Evolutionary conservation across 1,140 invertebrate genomes (phyloP), one percentile per base, ranked within the genome.

Genomic region (Halictus rubicundus): DNA sequence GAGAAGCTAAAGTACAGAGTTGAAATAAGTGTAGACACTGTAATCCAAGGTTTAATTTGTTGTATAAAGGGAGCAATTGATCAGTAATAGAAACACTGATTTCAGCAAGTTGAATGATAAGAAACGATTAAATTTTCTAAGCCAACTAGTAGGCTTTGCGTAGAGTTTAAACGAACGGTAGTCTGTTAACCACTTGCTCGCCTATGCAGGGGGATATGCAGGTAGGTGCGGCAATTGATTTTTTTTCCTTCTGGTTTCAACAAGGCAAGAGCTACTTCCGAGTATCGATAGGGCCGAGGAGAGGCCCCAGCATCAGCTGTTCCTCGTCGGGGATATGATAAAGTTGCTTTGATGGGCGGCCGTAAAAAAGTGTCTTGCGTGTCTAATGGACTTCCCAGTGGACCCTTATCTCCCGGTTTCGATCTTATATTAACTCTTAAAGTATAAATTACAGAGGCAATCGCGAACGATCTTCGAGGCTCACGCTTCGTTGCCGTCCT

Each of bases 381-480:
- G 77, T 63, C 52, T 74, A 79, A 79, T 73, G 78, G 78, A 79
- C 71, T 79, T 79, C 71, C 78, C 65, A 32, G n/a, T 27, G n/a
- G 39, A 54, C 25, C 52, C 32, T 79, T 79, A 79, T 79, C 78
- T 49, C 54, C 73, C 75, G 69, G 80, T 76, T 70, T 80, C 72
- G 32, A 79, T 79, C 72, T 81, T 71, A 42, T 85, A 77, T 77
- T 77, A 81, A 85, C 46, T 65, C 63, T 54, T 70, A 73, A 84
- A 78, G 69, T 73, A 81, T 85, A 81, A 59, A 78, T 84, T 84
- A 77, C 70, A 57, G 59, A 52, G 70, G 72, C 66, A 68, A 77
- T 64, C 60, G 78, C 63, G 68, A 57, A 74, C 52, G 68, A 73
- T 71, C 25, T 52, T 59, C 49, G 72, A 64, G 57, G n/a, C 79